A percentile compares a stretch with the other conserved stretches of the same genome.
Evolutionary conservation across 23 tunicate genomes (phyloP).

Genomic region (Phallusia fumigata): DNA sequence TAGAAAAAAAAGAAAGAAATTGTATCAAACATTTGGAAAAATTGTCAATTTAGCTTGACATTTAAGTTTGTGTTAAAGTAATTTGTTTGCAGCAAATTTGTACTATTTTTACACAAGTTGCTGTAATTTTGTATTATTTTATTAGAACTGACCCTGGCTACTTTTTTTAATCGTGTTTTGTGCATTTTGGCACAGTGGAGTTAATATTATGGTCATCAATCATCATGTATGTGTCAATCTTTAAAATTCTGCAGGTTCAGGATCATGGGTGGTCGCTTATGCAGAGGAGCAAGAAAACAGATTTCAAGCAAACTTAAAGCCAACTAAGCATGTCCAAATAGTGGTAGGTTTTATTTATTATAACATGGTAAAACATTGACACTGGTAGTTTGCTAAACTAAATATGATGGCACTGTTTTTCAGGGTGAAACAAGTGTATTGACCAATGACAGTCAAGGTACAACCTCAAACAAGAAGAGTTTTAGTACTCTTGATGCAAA

Average conservation of each 20-base stretch:
- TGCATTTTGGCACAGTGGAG: too few relatives aligned
- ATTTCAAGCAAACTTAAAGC: slow-evolving; percentile 50
- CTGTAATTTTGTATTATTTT: too few relatives aligned
- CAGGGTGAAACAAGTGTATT: background rate
- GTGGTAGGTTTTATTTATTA: background rate
- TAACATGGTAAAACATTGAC: background rate
- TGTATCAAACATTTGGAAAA: too few relatives aligned
- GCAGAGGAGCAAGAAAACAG: slow-evolving; percentile 73
- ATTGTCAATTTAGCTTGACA: too few relatives aligned
- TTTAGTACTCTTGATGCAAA: slow-evolving; percentile 11
- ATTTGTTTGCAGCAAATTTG: too few relatives aligned
- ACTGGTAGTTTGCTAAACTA: background rate
- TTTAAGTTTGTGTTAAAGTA: too few relatives aligned
- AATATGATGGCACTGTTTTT: background rate
- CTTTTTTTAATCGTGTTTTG: too few relatives aligned
- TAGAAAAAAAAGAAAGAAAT: too few relatives aligned
- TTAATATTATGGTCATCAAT: too few relatives aligned
- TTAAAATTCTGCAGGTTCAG: slow-evolving; percentile 78
- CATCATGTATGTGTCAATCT: too few relatives aligned
- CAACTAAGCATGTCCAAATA: slow-evolving; percentile 26
- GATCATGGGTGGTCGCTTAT: slow-evolving; percentile 93
- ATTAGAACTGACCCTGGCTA: too few relatives aligned
- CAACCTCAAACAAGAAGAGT: background rate
- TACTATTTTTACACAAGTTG: too few relatives aligned
- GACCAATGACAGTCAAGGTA: background rate